Base-by-base conservation (phyloP, 2,113 vertebrate genomes). In the Eurystomus gularis region DNA sequence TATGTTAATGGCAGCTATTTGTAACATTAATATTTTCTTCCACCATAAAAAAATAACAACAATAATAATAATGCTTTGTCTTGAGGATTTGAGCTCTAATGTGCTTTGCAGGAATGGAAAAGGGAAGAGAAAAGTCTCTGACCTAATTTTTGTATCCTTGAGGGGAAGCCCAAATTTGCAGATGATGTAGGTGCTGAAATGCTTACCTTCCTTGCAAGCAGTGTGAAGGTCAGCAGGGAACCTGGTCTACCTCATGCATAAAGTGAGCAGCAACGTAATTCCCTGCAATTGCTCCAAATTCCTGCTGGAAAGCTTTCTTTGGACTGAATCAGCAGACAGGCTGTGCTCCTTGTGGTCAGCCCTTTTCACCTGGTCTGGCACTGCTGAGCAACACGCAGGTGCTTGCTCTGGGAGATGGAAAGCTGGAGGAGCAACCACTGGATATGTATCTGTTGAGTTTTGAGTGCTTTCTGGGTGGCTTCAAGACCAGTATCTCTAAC, bases 21-120 rank as follows among this genome's bases (percentile, higher is more conserved):
- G 95, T 98, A 97, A 97, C 97, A 98, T 97, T 97, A 98, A 98
- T 98, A 98, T 97, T 98, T 97, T 98, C 96, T 97, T 97, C 87
- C 94, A 96, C 96, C 94, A 93, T 97, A 96, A 97, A 97, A 97
- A 97, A 96, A 97, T 93, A 97, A 86, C 65, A 96, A 93, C 60
- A 95, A 91, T 92, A 96, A 95, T 93, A 96, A 96, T 96, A 96
- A 95, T 85, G 94, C 97, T 98, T 98, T 98, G 96, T 98, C 97
- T 97, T 91, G 96, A 96, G 79, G 96, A 98, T 97, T 97, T 98
- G 96, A 97, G 94, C 88, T 97, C 48, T 98, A 98, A 98, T 97
- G 97, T 97, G 87, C 85, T 97, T 97, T 85, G 86, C 72, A 90
- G 84, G 77, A 96, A 35, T 39, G 46, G 44, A 86, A 96, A 42